Base-by-base conservation (phyloP, 2,888 invertebrate species). In the Tipula vernalis region DNA sequence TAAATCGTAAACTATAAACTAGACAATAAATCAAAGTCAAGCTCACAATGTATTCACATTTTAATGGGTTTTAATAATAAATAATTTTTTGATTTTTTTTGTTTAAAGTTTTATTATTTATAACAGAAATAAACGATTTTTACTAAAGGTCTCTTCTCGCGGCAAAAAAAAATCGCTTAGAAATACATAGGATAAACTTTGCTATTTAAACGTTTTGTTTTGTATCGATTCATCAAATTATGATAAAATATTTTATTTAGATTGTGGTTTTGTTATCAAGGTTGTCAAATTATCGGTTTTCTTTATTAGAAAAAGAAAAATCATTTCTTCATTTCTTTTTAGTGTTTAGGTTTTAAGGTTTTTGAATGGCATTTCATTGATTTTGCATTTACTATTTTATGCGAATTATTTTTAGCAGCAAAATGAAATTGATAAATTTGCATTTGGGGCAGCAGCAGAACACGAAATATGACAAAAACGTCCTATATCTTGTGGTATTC, bases 11-110 rank as follows among this genome's bases (percentile, higher is more conserved):
- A 28, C 71, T 6, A 71, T 71, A 71, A 71, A 71, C 71, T 71
- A 71, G 71, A 71, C 71, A 71, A 71, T 71, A 71, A 71, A 71
- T 71, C 71, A 71, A 71, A 71, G 71, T 71, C 71, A 71, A 71
- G 28, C 51, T 5, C n/a, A 51, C 51, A 15, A 47, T 51, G 51
- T 12, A 71, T 71, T 71, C 71, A 10, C 71, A 71, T 18, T 71
- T 10, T 71, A 71, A 71, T 71, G 28, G 28, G 13, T 28, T 71
- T 71, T 71, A 28, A 71, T 71, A 71, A 71, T 28, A 71, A 71
- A 71, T 71, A 71, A 71, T 10, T 71, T 44, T 10, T 44, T 5
- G 10, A 8, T 44, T 51, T 51, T 51, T 13, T 1, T 13, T 47
- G 0, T 57, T 57, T n/a, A n/a, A 71, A 71, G 28, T 71, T 28